Evolutionary conservation across 2,113 vertebrate genomes (phyloP).

Genomic region (Sakesphorus luctuosus): DNA sequence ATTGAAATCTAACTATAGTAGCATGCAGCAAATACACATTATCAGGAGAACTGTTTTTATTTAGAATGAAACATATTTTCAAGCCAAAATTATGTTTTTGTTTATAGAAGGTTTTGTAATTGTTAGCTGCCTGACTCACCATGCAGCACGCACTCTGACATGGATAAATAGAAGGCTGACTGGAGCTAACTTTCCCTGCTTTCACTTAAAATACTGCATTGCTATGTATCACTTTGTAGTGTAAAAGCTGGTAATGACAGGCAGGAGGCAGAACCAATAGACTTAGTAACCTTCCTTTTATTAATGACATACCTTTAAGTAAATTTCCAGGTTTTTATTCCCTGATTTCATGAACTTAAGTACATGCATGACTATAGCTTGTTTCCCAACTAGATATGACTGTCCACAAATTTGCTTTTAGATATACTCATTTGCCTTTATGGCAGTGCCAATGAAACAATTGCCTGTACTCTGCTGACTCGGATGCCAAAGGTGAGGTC

Average conservation of each 20-base stretch:
- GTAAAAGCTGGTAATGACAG: background rate
- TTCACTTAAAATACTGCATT: background rate
- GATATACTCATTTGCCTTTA: background rate
- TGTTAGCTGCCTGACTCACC: background rate
- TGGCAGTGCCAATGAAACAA: background rate
- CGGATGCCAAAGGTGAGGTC: background rate
- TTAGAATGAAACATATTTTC: background rate
- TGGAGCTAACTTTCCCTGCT: background rate
- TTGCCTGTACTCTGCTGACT: background rate
- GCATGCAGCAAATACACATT: background rate
- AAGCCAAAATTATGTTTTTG: accelerated
- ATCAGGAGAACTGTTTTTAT: background rate
- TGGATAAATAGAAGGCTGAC: background rate
- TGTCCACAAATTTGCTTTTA: background rate
- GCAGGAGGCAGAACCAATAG: background rate
- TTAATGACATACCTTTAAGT: background rate
- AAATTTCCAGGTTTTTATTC: background rate
- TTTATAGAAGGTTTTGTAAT: background rate
- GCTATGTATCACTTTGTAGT: background rate
- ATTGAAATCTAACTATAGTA: background rate
- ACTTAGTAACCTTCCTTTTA: background rate
- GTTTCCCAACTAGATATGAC: background rate
- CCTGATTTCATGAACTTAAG: background rate
- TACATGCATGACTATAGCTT: background rate
- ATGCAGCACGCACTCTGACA: accelerated